Conservation (phyloP, 2,113 vertebrate genomes). For the Zingel zingel region DNA sequence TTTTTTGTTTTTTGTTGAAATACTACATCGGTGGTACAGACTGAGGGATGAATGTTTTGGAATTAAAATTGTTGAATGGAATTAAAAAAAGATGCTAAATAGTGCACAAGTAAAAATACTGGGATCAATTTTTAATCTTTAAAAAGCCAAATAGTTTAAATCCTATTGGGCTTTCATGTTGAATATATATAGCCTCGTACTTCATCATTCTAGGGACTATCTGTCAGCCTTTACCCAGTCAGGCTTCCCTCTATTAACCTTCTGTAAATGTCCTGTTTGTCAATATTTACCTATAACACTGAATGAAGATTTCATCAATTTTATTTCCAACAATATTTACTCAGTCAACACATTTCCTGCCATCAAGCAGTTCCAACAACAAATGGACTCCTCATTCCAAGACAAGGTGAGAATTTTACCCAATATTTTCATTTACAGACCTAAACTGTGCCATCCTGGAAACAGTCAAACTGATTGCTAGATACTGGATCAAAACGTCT, state of each 20-base stretch:
- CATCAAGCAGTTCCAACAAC: not conserved
- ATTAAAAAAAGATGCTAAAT: not conserved
- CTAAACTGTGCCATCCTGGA: constrained; percentile 1
- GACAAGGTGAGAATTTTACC: not conserved
- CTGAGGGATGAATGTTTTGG: not conserved
- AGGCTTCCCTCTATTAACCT: not conserved
- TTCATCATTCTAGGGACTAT: not conserved
- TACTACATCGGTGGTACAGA: not conserved
- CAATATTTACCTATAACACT: not conserved
- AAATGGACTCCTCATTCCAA: constrained; percentile 7
- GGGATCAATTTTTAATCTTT: not conserved
- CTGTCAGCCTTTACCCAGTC: not conserved
- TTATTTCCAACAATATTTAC: constrained; percentile 3
- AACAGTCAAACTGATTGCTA: not conserved
- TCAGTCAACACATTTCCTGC: constrained; percentile 6
- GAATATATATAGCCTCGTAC: not conserved
- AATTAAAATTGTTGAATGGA: not conserved
- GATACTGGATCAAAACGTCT: constrained; percentile 16
- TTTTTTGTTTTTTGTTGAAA: not conserved
- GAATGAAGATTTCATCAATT: constrained; percentile 8
- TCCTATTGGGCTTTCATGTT: not conserved
- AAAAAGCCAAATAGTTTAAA: not conserved
- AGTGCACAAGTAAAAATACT: not conserved
- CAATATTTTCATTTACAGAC: constrained; percentile 15
- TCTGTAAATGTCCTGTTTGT: not conserved